Percentiles rank a stretch among this genome's conserved stretches.
These are phyloP conservation scores for Lophius piscatorius DNA, from an alignment of 2,113 vertebrate genomes.

Conservation along the genomic window DNA sequence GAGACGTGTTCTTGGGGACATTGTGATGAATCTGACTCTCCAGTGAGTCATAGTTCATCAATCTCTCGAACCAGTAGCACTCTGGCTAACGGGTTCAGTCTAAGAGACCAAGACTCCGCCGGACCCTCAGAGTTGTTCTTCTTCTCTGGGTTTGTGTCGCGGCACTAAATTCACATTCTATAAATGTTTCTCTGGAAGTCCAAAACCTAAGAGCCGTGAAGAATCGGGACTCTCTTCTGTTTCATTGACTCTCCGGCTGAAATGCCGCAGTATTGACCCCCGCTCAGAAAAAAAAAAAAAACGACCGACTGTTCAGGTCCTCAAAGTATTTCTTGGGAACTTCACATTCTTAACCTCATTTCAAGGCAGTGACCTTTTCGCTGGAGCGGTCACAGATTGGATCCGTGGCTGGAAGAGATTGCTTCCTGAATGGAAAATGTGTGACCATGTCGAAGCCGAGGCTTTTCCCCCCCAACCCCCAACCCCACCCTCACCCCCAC, in stretches of 20 bases:
- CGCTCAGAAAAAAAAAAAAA: conserved; percentile 4
- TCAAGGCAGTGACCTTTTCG: conserved; percentile 29
- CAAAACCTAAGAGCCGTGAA: too few relatives aligned
- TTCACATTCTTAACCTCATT: conserved; percentile 29
- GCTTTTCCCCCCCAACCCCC: conserved; percentile 7
- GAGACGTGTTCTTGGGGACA: too few relatives aligned
- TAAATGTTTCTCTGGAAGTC: too few relatives aligned
- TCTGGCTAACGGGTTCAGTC: too few relatives aligned
- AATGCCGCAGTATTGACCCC: conserved; percentile 25
- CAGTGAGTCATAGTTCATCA: too few relatives aligned
- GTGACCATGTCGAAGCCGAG: conserved; percentile 3
- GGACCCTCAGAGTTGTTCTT: too few relatives aligned
- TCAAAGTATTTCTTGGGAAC: conserved; percentile 1
- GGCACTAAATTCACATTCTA: too few relatives aligned
- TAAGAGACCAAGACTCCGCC: too few relatives aligned
- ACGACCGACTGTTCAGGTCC: conserved; percentile 1
- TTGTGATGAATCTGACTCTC: too few relatives aligned
- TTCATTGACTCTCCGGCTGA: conserved; percentile 1
- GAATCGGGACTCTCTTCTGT: conserved; percentile 3
- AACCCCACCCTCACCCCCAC: too few relatives aligned
- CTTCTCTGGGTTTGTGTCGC: too few relatives aligned
- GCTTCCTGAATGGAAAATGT: conserved; percentile 30
- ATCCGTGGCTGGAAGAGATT: conserved; percentile 18
- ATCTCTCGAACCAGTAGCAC: too few relatives aligned
- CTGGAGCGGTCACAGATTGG: conserved; percentile 24